phyloP scores from a whole-genome alignment of 2,797 vertebrate genomes.

The Buceros bicornis region DNA sequence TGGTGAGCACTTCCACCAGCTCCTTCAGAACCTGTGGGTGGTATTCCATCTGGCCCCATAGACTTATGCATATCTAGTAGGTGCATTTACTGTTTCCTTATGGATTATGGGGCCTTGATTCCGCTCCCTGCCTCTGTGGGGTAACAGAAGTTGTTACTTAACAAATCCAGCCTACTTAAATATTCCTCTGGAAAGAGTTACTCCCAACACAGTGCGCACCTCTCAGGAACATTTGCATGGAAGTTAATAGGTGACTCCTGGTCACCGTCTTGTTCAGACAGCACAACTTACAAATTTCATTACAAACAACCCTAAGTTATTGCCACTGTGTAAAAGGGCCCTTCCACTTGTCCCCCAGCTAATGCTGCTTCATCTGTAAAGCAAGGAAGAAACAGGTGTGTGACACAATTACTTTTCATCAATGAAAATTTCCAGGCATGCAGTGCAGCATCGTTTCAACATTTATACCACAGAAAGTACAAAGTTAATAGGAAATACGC shows the following conservation, averaged over 20 bases:
- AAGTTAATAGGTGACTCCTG: neutral
- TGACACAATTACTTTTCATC: neutral
- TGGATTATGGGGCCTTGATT: too few species aligned
- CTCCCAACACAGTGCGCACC: neutral
- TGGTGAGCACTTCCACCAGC: too few species aligned
- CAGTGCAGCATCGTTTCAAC: neutral
- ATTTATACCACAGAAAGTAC: neutral
- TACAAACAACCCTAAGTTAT: neutral
- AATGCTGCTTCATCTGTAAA: neutral
- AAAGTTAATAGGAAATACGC: neutral
- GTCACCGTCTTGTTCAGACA: neutral
- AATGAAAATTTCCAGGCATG: neutral
- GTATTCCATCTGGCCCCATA: too few species aligned
- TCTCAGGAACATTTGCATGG: neutral
- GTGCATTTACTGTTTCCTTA: too few species aligned
- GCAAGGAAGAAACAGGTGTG: neutral
- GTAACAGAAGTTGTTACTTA: neutral
- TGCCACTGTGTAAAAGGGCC: neutral
- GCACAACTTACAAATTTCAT: neutral
- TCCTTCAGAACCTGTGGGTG: too few species aligned
- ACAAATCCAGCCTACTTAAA: neutral
- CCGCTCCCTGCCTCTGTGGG: too few species aligned
- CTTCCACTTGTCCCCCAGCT: neutral
- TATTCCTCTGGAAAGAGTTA: neutral
- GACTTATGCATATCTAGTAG: too few species aligned